Base-by-base conservation (phyloP, 2,797 vertebrate genomes). In the Percopsis omiscomaycus region DNA sequence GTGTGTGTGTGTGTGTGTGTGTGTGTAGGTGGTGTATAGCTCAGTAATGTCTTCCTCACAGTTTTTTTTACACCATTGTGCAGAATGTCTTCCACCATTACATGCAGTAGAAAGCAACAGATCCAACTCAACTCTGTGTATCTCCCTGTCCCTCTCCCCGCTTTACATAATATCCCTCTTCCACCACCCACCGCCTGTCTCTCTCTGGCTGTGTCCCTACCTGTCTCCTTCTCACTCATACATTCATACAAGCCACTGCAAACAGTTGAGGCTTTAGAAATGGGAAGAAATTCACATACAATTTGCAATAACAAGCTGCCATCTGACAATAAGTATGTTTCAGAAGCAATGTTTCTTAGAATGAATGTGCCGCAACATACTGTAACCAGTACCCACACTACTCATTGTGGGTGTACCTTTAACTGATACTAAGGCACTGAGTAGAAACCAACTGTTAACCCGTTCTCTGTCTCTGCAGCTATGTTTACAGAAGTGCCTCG, bases 401-500 rank as follows among this genome's bases (percentile, higher is more conserved):
- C 37, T 42, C 37, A 42, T 42, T 42, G 8, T 9, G 8, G 22
- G 6, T 42, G 8, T 42, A 42, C 37, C 37, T 42, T 42, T 42
- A 42, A 42, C 37, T 42, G 37, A 9, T 8, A 6, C 13, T 4
- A 48, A 48, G 13, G 12, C 12, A 15, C 5, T 13, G 47, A 3
- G n/a, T 30, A 10, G 47, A 61, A 13, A 10, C 3, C 47, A 12
- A 45, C 13, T 37, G 9, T 58, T 65, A 58, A 77, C 13, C 0
- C 0, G 51, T 2, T 66, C 9, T 75, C 6, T 10, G 22, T 69
- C 29, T 70, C 16, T 45, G 6, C 93, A 98, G 97, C 96, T n/a
- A 91, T 98, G 68, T 99, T 99, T 88, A 98, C 96, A 0, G 96
- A 98, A 89, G 95, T 93, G n/a, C 97, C 97, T 59, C 95, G 94